Evolutionary conservation across 1,140 invertebrate species (phyloP), one percentile per base, ranked within the genome.

Genomic region (Parasteatoda tepidariorum): DNA sequence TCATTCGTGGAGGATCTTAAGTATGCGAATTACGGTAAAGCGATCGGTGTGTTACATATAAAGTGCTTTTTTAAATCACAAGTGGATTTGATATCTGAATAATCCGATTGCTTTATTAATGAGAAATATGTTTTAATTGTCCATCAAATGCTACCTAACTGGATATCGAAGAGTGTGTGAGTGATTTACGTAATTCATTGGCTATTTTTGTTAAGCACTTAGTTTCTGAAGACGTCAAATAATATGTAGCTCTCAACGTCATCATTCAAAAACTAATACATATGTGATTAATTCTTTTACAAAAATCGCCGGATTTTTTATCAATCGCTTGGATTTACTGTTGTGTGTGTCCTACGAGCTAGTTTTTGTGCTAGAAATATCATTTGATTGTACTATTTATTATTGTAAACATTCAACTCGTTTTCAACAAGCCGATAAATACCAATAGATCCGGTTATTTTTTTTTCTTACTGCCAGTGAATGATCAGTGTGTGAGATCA

Each of bases 1-100:
- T 61, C 67, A 61, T 48, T 48, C 38, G 38, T 48, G 4, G 4
- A 48, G 38, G 38, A 48, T 22, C n/a, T 68, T 61, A 81, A 81
- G 78, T 70, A 81, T 81, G 78, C 67, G 70, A 64, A 70, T 79
- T 70, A 54, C 78, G 59, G 28, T 28, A 22, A n/a, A n/a, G n/a
- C n/a, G 26, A 26, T 34, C 31, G 18, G 33, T 33, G 30, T 41
- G 78, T 54, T 30, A 57, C 33, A 57, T 24, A 30, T 67, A 48
- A 68, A 22, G 78, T 70, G 30, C 66, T 76, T 81, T 31, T 59
- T 64, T 30, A 48, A 28, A 31, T 22, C 5, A 18, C n/a, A 38
- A 68, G 48, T 41, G 78, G 55, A 81, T 66, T 57, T 15, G n/a
- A 59, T 79, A 70, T 64, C 55, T 30, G 6, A 31, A 57, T 59